Percentiles rank a stretch among this genome's conserved stretches.
Conservation (phyloP, 2,888 invertebrate species). For the Lochmaea crataegi region DNA sequence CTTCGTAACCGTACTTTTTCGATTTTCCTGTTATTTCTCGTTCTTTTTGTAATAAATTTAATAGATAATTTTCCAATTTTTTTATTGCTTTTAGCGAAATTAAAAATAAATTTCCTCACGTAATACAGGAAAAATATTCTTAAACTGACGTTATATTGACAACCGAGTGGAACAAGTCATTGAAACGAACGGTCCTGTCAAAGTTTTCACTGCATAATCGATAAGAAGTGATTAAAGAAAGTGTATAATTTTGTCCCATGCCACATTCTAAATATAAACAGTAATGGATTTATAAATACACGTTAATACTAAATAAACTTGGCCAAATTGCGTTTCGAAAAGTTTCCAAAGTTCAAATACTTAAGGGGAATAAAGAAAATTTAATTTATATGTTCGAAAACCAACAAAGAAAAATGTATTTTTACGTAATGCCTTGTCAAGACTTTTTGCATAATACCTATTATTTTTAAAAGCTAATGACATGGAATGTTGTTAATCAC, state of each 20-base stretch:
- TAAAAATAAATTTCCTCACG: too few relatives aligned
- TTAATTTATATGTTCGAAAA: not conserved
- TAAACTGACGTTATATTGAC: too few relatives aligned
- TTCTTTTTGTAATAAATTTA: too few relatives aligned
- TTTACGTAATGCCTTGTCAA: not conserved
- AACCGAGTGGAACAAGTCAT: not conserved
- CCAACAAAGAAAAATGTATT: not conserved
- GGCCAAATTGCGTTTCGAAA: not conserved
- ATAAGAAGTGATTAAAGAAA: constrained; percentile 38
- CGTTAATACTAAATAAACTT: constrained; percentile 1
- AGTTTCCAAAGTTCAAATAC: not conserved
- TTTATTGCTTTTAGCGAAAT: too few relatives aligned
- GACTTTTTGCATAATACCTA: not conserved
- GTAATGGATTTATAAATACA: constrained; percentile 32
- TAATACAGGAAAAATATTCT: not conserved
- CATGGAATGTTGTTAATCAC: too few relatives aligned
- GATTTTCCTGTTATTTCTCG: too few relatives aligned
- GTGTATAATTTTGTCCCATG: constrained; percentile 37
- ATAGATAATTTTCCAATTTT: too few relatives aligned
- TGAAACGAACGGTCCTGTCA: constrained; percentile 6
- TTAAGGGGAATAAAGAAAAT: too few relatives aligned
- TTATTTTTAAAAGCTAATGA: too few relatives aligned
- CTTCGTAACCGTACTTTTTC: too few relatives aligned
- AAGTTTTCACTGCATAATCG: constrained; percentile 42
- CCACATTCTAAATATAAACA: constrained; percentile 34